Evolutionary conservation across 2,113 vertebrate genomes (phyloP).

Genomic region (Calidris pugnax): DNA sequence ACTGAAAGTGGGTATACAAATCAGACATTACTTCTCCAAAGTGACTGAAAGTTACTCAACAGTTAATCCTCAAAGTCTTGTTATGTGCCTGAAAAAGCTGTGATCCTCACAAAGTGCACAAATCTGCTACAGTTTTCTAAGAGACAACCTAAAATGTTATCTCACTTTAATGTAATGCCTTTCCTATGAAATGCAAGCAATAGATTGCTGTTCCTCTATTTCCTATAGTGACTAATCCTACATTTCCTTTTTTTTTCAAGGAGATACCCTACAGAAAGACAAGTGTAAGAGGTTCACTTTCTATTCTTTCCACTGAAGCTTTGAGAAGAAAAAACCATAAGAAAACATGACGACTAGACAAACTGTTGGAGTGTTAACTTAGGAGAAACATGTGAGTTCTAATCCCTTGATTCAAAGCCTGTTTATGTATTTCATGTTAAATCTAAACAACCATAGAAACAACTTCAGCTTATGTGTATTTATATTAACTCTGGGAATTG

Average conservation of each 20-base stretch:
- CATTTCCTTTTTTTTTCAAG: neutral
- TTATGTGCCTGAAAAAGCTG: neutral
- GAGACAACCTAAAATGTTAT: neutral
- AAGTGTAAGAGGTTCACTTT: neutral
- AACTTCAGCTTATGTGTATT: conserved; percentile 64
- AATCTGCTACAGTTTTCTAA: neutral
- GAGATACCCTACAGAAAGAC: neutral
- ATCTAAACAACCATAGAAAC: conserved; percentile 9
- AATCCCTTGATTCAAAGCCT: neutral
- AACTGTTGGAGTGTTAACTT: neutral
- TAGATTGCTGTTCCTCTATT: neutral
- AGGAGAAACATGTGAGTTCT: neutral
- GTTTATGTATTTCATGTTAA: neutral
- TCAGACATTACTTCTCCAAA: neutral
- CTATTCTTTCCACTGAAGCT: neutral
- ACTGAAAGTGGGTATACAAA: neutral
- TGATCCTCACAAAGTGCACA: neutral
- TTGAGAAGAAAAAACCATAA: neutral
- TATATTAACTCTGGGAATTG: conserved; percentile 66
- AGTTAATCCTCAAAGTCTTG: neutral
- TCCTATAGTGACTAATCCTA: neutral
- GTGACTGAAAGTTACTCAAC: neutral
- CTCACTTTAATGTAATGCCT: neutral
- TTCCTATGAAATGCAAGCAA: neutral
- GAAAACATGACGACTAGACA: neutral